phyloP scores from a whole-genome alignment of 2,888 invertebrate genomes.

The Heterodera filipjevi region DNA sequence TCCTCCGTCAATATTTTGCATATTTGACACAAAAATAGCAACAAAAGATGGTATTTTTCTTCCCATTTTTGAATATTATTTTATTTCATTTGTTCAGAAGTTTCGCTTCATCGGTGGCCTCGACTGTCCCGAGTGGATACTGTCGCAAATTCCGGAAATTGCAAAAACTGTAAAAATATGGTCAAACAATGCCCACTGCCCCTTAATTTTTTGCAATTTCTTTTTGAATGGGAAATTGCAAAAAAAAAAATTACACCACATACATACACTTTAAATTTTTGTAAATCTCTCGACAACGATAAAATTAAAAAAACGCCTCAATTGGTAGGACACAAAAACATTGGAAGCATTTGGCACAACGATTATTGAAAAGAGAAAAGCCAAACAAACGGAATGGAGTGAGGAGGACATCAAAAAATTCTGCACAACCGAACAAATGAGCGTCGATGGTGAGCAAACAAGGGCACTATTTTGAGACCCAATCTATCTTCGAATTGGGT shows the following conservation, averaged over 20 bases:
- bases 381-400: slow-evolving; percentile 31
- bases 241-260: too few relatives aligned
- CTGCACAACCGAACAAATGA: neutral
- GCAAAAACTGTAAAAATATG: slow-evolving; percentile 44
- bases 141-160: slow-evolving; percentile 50
- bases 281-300: neutral
- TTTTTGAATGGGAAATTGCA: too few relatives aligned
- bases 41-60: too few relatives aligned
- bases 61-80: too few relatives aligned
- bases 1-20: too few relatives aligned
- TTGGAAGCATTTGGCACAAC: slow-evolving; percentile 35
- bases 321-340: slow-evolving; percentile 17
- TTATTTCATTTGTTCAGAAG: slow-evolving; percentile 34
- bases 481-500: too few relatives aligned
- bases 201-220: too few relatives aligned
- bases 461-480: neutral
- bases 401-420: slow-evolving; percentile 24
- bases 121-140: slow-evolving; percentile 55
- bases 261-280: too few relatives aligned
- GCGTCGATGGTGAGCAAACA: neutral
- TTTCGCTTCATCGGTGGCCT: slow-evolving; percentile 52
- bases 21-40: too few relatives aligned
- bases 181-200: too few relatives aligned
- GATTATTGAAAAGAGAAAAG: slow-evolving; percentile 33
- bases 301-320: neutral